A percentile compares a stretch with the other conserved stretches of the same genome.
phyloP scores from a whole-genome alignment of 2,113 vertebrate species.

The Erythrolamprus reginae region DNA sequence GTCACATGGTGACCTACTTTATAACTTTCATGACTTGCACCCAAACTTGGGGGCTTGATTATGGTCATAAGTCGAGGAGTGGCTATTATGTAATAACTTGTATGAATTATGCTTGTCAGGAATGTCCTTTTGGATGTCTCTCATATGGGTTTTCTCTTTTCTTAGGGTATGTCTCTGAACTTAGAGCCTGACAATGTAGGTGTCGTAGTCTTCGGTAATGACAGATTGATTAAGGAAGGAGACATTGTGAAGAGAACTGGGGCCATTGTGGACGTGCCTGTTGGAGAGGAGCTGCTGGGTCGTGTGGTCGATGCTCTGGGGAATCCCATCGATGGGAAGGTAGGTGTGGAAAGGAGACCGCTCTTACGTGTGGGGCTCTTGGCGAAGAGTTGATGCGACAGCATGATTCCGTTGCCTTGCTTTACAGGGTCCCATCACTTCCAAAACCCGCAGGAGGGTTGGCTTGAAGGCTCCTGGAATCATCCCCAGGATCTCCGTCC shows the following conservation, averaged over 20 bases:
- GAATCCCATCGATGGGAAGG: conserved; percentile 96
- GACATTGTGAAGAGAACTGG: conserved; percentile 97
- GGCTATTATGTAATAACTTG: background rate
- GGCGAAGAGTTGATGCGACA: background rate
- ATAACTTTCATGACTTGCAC: background rate
- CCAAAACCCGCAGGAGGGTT: conserved; percentile 85
- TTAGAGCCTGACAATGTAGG: conserved; percentile 99
- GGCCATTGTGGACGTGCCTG: conserved; percentile 96
- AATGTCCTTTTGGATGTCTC: background rate
- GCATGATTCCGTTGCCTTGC: background rate
- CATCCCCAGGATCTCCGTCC: conserved; percentile 96
- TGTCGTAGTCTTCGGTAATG: conserved; percentile 98
- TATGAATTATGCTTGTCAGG: background rate
- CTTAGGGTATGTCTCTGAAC: conserved; percentile 97
- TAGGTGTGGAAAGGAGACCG: conserved; percentile 22
- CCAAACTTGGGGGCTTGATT: background rate
- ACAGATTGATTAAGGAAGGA: conserved; percentile 97
- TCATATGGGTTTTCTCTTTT: background rate
- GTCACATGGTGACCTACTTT: background rate
- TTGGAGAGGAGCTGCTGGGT: conserved; percentile 89
- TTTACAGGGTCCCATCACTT: conserved; percentile 80
- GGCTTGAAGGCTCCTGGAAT: conserved; percentile 97
- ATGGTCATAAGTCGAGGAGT: background rate
- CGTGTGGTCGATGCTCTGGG: conserved; percentile 96
- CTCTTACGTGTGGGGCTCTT: accelerated